phyloP scores from a whole-genome alignment of 2,797 vertebrate species.

The Cephalopachus bancanus region DNA sequence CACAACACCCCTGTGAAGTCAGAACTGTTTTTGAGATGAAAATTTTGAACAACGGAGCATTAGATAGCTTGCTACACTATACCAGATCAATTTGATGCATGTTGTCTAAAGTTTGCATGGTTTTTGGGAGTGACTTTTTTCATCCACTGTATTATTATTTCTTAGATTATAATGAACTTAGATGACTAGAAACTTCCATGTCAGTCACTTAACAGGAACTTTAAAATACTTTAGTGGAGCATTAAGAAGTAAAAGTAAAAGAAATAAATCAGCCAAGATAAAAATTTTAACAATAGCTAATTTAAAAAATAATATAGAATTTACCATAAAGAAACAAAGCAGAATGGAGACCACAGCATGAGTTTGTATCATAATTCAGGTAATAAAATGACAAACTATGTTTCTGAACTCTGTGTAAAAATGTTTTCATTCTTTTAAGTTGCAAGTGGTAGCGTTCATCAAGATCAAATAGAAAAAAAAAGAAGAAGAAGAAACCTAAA shows the following conservation, averaged over 20 bases:
- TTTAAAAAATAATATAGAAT: neutral
- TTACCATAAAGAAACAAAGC: neutral
- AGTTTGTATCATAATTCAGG: neutral
- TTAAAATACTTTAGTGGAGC: neutral
- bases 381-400: neutral
- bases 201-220: neutral
- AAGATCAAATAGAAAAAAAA: conserved; percentile 44
- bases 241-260: conserved; percentile 10
- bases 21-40: neutral
- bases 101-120: neutral
- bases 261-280: neutral
- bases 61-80: neutral
- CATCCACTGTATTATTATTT: neutral
- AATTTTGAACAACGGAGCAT: neutral
- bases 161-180: conserved; percentile 1
- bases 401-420: conserved; percentile 66
- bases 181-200: neutral
- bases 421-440: conserved; percentile 67
- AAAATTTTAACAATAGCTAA: neutral
- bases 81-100: neutral
- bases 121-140: neutral
- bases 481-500: conserved; percentile 64
- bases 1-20: neutral
- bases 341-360: neutral
- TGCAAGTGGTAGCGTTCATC: conserved; percentile 67